Conservation (phyloP, 2,888 invertebrate genomes). For the Agrochola lychnidis region DNA sequence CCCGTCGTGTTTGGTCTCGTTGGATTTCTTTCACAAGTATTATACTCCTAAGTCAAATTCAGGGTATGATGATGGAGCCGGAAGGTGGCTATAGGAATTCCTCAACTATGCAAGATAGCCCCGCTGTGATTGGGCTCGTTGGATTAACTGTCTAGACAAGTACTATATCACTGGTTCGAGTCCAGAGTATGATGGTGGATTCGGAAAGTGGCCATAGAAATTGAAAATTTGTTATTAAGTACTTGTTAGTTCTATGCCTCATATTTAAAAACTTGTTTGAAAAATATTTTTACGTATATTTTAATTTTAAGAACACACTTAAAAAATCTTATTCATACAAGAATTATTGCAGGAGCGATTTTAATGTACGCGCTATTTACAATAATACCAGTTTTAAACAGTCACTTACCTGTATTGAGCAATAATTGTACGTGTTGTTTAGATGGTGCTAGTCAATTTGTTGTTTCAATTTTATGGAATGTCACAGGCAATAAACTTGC, state of each 20-base stretch:
- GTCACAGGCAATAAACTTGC: too few relatives aligned
- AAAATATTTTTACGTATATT: neutral
- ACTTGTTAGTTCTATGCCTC: neutral
- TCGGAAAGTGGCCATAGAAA: neutral
- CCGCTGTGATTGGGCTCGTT: neutral
- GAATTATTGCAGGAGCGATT: neutral
- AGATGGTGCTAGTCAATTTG: too few relatives aligned
- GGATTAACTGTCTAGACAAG: neutral
- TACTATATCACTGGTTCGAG: neutral
- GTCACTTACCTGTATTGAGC: neutral
- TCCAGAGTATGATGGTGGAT: neutral
- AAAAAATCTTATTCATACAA: neutral
- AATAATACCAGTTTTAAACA: neutral
- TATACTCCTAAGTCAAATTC: neutral
- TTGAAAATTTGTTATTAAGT: neutral
- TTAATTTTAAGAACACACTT: neutral
- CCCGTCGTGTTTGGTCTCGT: neutral
- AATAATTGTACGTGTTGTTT: too few relatives aligned
- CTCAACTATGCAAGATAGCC: neutral
- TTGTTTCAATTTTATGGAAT: too few relatives aligned
- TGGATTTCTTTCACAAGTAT: too few relatives aligned
- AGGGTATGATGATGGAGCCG: neutral
- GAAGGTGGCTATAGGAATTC: neutral
- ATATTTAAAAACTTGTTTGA: neutral
- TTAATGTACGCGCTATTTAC: neutral